These are phyloP conservation scores for Alligator mississippiensis DNA, from an alignment of 2,113 vertebrate genomes.

Conservation along the genomic window DNA sequence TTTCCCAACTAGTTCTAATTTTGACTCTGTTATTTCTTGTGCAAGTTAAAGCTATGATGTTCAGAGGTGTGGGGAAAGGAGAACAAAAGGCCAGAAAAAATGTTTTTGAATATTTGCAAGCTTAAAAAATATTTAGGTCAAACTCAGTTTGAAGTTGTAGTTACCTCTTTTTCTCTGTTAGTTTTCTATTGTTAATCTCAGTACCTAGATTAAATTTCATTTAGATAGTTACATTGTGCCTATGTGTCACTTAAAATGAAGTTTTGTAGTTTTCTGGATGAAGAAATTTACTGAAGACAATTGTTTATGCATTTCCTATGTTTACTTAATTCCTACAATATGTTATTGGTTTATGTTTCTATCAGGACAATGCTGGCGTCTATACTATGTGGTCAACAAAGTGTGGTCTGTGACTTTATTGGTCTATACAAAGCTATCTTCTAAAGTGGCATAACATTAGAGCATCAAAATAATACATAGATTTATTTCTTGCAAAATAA, in stretches of 20 bases:
- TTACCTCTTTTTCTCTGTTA: background rate
- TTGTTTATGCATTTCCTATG: background rate
- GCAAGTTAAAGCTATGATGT: too few relatives aligned
- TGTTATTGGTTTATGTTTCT: background rate
- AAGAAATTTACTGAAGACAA: background rate
- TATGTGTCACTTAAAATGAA: background rate
- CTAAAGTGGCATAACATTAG: slow-evolving; percentile 1
- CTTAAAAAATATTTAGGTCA: too few relatives aligned
- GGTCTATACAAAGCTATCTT: background rate
- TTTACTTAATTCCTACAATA: background rate
- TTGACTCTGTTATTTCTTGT: too few relatives aligned
- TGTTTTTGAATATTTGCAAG: too few relatives aligned
- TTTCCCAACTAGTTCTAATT: too few relatives aligned
- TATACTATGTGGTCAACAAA: slow-evolving; percentile 39
- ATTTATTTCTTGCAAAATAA: slow-evolving; percentile 41
- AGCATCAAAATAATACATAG: slow-evolving; percentile 33
- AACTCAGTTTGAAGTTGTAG: background rate
- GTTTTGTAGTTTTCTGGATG: background rate
- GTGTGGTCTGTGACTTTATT: background rate
- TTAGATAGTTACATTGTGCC: rapidly evolving
- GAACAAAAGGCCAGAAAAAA: too few relatives aligned
- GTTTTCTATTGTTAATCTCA: background rate
- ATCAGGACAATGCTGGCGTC: background rate
- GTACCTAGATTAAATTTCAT: background rate
- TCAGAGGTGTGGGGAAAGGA: too few relatives aligned